phyloP scores from a whole-genome alignment of 2,888 invertebrate species.

The Itoplectis maculator region DNA sequence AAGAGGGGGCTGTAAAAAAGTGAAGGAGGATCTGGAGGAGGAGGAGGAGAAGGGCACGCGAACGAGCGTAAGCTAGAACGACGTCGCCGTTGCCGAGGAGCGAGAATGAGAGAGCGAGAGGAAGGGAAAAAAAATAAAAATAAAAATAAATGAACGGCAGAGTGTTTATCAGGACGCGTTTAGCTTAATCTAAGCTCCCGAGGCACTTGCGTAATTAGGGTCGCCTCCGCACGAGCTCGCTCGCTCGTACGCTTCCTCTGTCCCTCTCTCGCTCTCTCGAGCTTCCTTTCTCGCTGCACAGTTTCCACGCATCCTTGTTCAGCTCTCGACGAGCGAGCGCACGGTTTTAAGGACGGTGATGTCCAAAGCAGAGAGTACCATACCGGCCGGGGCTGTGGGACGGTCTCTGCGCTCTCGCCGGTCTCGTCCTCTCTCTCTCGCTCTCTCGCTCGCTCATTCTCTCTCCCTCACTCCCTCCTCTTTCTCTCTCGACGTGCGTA shows the following conservation, averaged over 20 bases:
- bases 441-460: too few species aligned
- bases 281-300: not conserved
- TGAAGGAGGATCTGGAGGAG: not conserved
- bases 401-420: too few species aligned
- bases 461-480: too few species aligned
- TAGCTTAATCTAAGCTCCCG: slow-evolving; percentile 79
- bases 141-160: slow-evolving; percentile 56
- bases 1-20: slow-evolving; percentile 5
- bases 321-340: slow-evolving; percentile 15
- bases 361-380: slow-evolving; percentile 40
- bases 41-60: slow-evolving; percentile 13
- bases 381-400: not conserved
- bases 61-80: not conserved
- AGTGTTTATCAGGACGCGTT: slow-evolving; percentile 81
- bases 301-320: slow-evolving; percentile 28
- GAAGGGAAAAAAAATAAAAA: slow-evolving; percentile 6
- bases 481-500: slow-evolving; percentile 41
- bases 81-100: not conserved
- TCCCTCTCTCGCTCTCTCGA: slow-evolving; percentile 28
- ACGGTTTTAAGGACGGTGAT: slow-evolving; percentile 21
- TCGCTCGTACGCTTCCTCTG: slow-evolving; percentile 24
- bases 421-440: too few species aligned
- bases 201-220: slow-evolving; percentile 80
- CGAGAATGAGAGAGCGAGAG: not conserved
- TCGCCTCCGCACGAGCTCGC: slow-evolving; percentile 54